phyloP scores from a whole-genome alignment of 2,888 invertebrate genomes.

The Cosmia pyralina region DNA sequence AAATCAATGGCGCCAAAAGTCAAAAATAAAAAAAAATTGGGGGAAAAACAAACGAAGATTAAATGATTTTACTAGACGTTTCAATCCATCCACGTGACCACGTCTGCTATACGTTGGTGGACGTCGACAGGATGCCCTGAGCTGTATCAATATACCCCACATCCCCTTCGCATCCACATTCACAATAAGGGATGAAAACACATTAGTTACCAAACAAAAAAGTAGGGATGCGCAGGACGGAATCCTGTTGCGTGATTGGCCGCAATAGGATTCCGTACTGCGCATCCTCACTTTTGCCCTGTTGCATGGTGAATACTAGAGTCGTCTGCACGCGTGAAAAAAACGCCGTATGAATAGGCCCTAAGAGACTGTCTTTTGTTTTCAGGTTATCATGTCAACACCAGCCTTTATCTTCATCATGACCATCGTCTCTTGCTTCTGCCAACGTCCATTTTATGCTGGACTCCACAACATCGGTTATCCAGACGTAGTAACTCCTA shows the following conservation, averaged over 20 bases:
- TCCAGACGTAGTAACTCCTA: constrained; percentile 52
- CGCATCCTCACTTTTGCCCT: too few relatives aligned
- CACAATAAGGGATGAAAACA: neutral
- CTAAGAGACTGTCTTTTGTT: neutral
- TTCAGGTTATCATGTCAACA: constrained; percentile 50
- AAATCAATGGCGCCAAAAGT: too few relatives aligned
- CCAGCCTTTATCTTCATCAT: constrained; percentile 49
- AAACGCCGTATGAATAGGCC: neutral
- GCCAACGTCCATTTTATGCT: constrained; percentile 67
- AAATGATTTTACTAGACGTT: neutral
- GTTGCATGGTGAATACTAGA: too few relatives aligned
- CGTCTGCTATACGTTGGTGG: neutral
- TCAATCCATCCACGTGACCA: neutral
- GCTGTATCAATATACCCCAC: neutral
- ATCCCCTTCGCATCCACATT: neutral
- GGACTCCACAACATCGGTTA: constrained; percentile 65
- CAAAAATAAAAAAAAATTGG: too few relatives aligned
- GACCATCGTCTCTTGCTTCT: constrained; percentile 44
- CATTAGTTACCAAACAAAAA: too few relatives aligned
- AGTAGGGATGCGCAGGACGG: too few relatives aligned
- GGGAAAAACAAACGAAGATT: neutral
- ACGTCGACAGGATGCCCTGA: neutral
- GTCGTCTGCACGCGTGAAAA: neutral
- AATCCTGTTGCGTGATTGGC: too few relatives aligned
- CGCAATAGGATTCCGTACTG: too few relatives aligned